phyloP scores from a whole-genome alignment of 2,888 invertebrate species.

The Nomada goodeniana region DNA sequence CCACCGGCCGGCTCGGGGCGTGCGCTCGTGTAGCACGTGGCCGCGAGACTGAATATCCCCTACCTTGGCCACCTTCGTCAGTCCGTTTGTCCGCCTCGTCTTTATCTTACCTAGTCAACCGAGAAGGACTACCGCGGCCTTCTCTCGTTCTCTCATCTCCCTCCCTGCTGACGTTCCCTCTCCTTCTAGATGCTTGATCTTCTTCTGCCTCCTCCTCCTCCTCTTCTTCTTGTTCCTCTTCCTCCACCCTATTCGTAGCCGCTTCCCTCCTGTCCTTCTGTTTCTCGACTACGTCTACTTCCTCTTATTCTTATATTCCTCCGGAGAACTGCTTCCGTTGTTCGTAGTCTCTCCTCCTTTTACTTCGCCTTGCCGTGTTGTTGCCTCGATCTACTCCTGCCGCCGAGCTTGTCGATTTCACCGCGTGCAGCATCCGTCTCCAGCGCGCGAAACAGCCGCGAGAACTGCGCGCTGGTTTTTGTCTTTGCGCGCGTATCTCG shows the following conservation, averaged over 20 bases:
- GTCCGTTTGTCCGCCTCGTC: constrained; percentile 80
- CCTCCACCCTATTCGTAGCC: constrained; percentile 24
- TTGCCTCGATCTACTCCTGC: constrained; percentile 34
- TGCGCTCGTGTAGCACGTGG: constrained; percentile 84
- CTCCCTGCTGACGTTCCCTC: constrained; percentile 26
- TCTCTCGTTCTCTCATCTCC: constrained; percentile 64
- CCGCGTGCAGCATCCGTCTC: constrained; percentile 50
- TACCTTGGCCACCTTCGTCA: constrained; percentile 80
- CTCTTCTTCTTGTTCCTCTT: constrained; percentile 21
- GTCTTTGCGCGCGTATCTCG: not conserved
- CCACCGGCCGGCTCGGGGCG: constrained; percentile 82
- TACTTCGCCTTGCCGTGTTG: not conserved
- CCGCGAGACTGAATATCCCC: constrained; percentile 83
- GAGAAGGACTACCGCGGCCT: constrained; percentile 75
- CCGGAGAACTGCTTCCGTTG: not conserved
- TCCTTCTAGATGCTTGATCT: constrained; percentile 34
- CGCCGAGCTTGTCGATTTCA: constrained; percentile 43
- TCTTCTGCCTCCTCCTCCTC: constrained; percentile 36
- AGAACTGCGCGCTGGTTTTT: constrained; percentile 27
- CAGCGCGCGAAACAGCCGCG: not conserved
- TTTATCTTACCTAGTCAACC: constrained; percentile 77
- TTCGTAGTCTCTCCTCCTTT: constrained; percentile 25
- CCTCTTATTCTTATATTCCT: constrained; percentile 20
- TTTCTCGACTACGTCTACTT: not conserved
- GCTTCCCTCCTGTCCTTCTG: constrained; percentile 1